Base-by-base conservation (phyloP, 2,888 invertebrate species). In the Exocentrus adspersus region DNA sequence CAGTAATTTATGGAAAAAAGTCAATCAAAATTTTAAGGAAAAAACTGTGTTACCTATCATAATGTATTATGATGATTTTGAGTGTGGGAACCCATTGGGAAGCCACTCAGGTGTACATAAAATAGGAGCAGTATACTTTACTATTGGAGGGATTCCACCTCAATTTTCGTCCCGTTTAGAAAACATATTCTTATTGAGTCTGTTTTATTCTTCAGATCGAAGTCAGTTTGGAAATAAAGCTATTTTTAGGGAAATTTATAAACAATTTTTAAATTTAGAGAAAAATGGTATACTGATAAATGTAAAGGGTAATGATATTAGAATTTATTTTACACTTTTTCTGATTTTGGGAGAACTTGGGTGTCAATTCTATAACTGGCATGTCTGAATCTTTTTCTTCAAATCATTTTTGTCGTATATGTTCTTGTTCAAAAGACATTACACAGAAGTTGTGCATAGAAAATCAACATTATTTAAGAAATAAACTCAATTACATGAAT, bases 21-120 rank as follows among this genome's bases (percentile, higher is more conserved):
- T n/a, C n/a, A n/a, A n/a, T n/a, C n/a, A n/a, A n/a, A n/a, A n/a
- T n/a, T n/a, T n/a, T n/a, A n/a, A n/a, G n/a, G n/a, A n/a, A n/a
- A n/a, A n/a, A n/a, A n/a, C n/a, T n/a, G n/a, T n/a, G n/a, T n/a
- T n/a, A n/a, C n/a, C n/a, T n/a, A n/a, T n/a, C n/a, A n/a, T n/a
- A n/a, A n/a, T n/a, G n/a, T 72, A 70, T 59, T 69, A 56, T 60
- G 71, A 73, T 46, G 73, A 74, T 57, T 72, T 70, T 54, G 72
- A 74, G 60, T 59, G 52, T 0, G 68, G 69, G 7, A 72, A 73
- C 48, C 67, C 73, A n/a, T 54, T 73, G 32, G 72, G 72, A 5
- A 72, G 70, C 16, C 73, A 70, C 50, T 62, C 72, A 3, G 74
- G 72, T 0, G 50, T 56, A 6, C 59, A 72, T 41, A 74, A 73